Conservation (phyloP, 1,140 invertebrate genomes). For the Gryllus bimaculatus region DNA sequence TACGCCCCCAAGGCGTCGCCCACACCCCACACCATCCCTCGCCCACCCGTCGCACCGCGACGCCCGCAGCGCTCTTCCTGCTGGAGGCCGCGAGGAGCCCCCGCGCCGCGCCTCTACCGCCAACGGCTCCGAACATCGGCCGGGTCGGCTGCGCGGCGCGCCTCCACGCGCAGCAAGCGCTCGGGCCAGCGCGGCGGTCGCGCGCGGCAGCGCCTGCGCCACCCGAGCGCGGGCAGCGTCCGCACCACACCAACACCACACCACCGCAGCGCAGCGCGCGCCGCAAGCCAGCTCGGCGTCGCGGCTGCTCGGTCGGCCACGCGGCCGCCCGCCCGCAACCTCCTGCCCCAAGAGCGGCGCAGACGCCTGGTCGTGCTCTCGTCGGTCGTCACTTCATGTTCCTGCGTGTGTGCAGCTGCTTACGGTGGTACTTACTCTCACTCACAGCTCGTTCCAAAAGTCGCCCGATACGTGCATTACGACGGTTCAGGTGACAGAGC, state of each 20-base stretch:
- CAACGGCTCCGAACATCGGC: neutral
- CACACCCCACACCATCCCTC: neutral
- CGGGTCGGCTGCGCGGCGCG: too few species aligned
- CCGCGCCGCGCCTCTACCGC: neutral
- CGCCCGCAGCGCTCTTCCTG: too few species aligned
- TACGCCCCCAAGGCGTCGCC: neutral
- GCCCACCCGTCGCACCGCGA: too few species aligned
- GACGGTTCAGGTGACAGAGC: too few species aligned
- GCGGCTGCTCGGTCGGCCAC: neutral
- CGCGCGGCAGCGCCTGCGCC: too few species aligned
- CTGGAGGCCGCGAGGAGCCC: neutral
- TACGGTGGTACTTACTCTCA: slow-evolving; percentile 59
- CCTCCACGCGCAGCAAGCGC: too few species aligned
- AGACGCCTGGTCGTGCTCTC: slow-evolving; percentile 52
- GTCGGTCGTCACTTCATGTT: slow-evolving; percentile 57
- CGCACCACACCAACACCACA: neutral
- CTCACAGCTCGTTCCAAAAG: slow-evolving; percentile 40
- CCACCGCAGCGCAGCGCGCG: neutral
- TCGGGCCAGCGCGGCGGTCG: neutral
- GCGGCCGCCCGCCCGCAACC: neutral
- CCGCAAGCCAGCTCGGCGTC: neutral
- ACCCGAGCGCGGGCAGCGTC: neutral
- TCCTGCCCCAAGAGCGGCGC: slow-evolving; percentile 40
- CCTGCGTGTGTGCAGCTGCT: slow-evolving; percentile 54
- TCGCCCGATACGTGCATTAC: slow-evolving; percentile 20